Conservation (phyloP, 92 coral and sea anemone species). For the Montipora capitata region DNA sequence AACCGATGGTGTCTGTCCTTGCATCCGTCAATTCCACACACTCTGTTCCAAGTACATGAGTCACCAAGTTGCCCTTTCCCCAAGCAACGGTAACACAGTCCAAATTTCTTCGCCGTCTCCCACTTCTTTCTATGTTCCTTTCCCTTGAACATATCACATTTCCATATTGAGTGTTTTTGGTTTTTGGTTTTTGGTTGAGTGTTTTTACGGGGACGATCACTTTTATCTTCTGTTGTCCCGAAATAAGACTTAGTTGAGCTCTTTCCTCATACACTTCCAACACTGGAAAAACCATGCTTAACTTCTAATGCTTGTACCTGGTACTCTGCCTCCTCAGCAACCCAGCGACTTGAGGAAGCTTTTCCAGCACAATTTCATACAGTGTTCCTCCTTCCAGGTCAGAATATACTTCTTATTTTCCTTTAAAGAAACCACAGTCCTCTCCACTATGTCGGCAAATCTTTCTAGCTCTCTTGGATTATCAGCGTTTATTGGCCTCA, state of each 20-base stretch:
- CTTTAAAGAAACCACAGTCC: conserved; percentile 61
- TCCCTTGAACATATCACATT: conserved; percentile 29
- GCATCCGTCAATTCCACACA: conserved; percentile 37
- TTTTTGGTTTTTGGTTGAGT: too few species aligned
- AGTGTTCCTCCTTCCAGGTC: conserved; percentile 79
- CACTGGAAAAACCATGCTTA: conserved; percentile 12
- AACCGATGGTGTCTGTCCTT: conserved; percentile 43
- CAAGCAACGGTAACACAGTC: conserved; percentile 45
- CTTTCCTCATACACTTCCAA: too few species aligned
- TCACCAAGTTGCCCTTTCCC: conserved; percentile 50
- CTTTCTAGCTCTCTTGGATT: conserved; percentile 57
- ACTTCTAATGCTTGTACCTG: conserved; percentile 29
- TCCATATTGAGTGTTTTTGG: conserved; percentile 58
- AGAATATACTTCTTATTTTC: conserved; percentile 53
- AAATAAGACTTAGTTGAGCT: background rate
- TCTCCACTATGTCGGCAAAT: conserved; percentile 50
- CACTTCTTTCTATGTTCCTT: background rate
- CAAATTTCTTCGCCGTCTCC: background rate
- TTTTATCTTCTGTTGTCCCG: too few species aligned
- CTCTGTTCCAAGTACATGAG: background rate
- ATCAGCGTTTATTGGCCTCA: conserved; percentile 60
- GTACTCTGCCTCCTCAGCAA: conserved; percentile 20
- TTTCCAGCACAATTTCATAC: conserved; percentile 70
- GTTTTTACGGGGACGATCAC: background rate
- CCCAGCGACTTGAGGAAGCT: conserved; percentile 60